These are phyloP conservation scores for Phycodurus eques DNA, from an alignment of 2,113 vertebrate species.

Conservation along the genomic window DNA sequence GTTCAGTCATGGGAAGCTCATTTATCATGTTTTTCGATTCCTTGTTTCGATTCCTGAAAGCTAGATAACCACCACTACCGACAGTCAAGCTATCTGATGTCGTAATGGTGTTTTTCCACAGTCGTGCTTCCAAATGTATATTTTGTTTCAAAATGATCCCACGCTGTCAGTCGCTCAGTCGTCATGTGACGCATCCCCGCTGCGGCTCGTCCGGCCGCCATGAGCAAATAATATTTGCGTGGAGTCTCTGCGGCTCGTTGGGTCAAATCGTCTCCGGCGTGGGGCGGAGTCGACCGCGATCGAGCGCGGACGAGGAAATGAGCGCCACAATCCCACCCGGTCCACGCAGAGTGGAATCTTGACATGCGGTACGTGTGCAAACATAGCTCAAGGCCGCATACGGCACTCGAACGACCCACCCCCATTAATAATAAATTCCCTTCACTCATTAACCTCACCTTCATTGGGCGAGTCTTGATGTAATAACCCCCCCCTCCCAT, in stretches of 20 bases:
- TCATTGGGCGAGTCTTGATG: neutral
- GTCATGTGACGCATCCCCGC: slow-evolving; percentile 36
- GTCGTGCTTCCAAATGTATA: no score
- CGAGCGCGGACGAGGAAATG: neutral
- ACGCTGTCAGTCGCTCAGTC: neutral
- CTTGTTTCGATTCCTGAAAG: no score
- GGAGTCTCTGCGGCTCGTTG: slow-evolving; percentile 37
- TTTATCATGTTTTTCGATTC: no score
- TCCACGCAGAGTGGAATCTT: neutral
- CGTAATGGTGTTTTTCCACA: neutral
- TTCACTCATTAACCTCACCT: slow-evolving; percentile 38
- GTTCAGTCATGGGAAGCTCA: no score
- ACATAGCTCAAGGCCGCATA: slow-evolving; percentile 57
- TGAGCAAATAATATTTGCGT: slow-evolving; percentile 55
- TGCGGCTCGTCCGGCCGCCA: slow-evolving; percentile 10
- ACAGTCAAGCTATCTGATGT: no score
- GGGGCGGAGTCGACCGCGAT: slow-evolving; percentile 16
- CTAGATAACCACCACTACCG: no score
- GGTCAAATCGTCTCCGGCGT: slow-evolving; percentile 5
- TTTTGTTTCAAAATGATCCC: neutral
- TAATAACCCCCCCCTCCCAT: neutral
- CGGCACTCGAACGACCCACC: slow-evolving; percentile 12
- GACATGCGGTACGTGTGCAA: slow-evolving; percentile 44
- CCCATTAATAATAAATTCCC: slow-evolving; percentile 7
- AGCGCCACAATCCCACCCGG: neutral